Evolutionary conservation across 1,140 invertebrate species (phyloP), one percentile per base, ranked within the genome.

Genomic region (Marisa cornuarietis): DNA sequence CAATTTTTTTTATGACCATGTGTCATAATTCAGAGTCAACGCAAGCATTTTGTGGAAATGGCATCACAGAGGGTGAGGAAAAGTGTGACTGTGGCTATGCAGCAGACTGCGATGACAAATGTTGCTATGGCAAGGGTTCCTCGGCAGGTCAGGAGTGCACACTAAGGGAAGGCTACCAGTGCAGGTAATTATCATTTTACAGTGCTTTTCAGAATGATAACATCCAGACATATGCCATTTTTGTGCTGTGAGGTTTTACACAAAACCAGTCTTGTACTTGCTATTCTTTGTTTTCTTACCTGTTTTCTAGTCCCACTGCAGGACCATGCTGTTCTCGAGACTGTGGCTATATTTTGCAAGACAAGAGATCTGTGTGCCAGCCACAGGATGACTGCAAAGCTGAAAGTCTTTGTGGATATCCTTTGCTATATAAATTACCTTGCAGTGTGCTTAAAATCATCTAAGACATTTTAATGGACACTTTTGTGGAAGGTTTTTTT

Each of bases 31-130:
- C 93, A 92, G 96, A 94, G 51, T 96, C 95, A 76, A 95, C 95
- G 79, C 97, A 96, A 80, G 96, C 98, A 49, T 99, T 99, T 93
- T 99, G 98, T 92, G 98, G 98, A 22, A 99, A 99, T 91, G 98
- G 98, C 92, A 99, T 99, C 87, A 97, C 98, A 0, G 98, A 99
- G 91, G 95, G 95, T 54, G 97, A 96, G 20, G 98, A 99, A 91
- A 96, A 99, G 91, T 99, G 98, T 89, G 98, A 99, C 91, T 99
- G 98, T 90, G 98, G 98, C 42, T 99, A 98, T 90, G 94, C 96
- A 79, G 93, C 94, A 31, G 98, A 99, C 88, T 99, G 98, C 91
- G 78, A 87, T 16, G 92, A 93, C 79, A 94, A 93, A 62, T 99
- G 98, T 90, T 99, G 98, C 91, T 97, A 98, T 91, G 97, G 98